Base-by-base conservation (phyloP, 1,140 invertebrate species). In the Drosophila murphyi region DNA sequence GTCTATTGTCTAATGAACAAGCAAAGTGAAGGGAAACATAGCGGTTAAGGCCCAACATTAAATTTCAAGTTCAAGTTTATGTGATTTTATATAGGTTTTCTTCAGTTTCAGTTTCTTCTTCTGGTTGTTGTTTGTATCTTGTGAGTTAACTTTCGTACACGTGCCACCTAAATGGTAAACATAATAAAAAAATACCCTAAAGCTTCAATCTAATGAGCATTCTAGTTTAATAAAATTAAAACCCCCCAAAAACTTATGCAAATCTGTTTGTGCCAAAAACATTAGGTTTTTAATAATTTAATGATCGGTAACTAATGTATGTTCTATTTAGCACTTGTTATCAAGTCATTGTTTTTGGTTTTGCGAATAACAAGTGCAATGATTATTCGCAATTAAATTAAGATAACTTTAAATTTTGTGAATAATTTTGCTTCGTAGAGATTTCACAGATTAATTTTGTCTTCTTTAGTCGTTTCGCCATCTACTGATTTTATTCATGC, bases 1-100 rank as follows among this genome's bases (percentile, higher is more conserved):
- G 32, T 50, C 41, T 64, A 69, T 68, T 45, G 56, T 43, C 51
- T 73, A 61, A 73, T 73, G 61, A 70, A 70, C 54, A 62, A 51
- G 57, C 72, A 70, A 70, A 74, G 72, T 70, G 71, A 73, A 73
- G 71, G 72, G 72, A 62, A 62, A 34, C 67, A 39, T 69, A 70
- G 72, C 72, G 72, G 72, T 74, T 74, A 61, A 74, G 57, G 72
- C 67, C 57, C 72, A 63, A 70, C 52, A 74, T 70, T 74, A 50
- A 70, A 56, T 74, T 20, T 70, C 72, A 74, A 74, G 72, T 70
- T 74, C 72, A 74, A 74, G 72, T 74, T 74, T 74, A 61, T 56
- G 68, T 54, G 67, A 20, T 63, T 39, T 35, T 41, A 12, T 52
- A 35, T 39, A 20, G 20, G 34, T 51, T 43, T n/a, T 41, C 39